Conservation (phyloP, 2,888 invertebrate species). For the Archaeoteleia sp. region DNA sequence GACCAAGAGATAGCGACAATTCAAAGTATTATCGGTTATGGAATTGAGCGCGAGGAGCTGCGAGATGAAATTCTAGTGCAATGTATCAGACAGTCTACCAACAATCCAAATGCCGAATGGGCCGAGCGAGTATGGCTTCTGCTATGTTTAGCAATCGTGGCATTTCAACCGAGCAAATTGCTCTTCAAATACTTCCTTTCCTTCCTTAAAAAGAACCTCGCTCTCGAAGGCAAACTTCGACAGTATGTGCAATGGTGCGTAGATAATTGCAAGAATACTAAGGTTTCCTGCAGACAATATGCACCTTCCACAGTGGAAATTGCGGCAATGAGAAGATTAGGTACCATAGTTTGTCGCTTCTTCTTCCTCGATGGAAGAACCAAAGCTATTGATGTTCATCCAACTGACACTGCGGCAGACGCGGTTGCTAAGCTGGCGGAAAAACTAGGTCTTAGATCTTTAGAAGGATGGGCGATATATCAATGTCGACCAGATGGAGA, state of each 20-base stretch:
- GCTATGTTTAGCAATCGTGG: conserved; percentile 91
- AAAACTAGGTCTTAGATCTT: conserved; percentile 86
- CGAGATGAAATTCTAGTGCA: conserved; percentile 94
- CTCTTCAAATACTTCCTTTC: conserved; percentile 87
- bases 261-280: conserved; percentile 92
- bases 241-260: conserved; percentile 96
- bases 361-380: conserved; percentile 96
- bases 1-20: conserved; percentile 89
- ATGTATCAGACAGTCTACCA: conserved; percentile 90
- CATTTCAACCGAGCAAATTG: conserved; percentile 92
- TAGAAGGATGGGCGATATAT: conserved; percentile 97
- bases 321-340: conserved; percentile 92
- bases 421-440: conserved; percentile 92
- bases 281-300: conserved; percentile 86
- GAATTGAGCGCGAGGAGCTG: conserved; percentile 92
- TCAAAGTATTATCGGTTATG: conserved; percentile 89
- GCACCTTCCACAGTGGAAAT: conserved; percentile 96
- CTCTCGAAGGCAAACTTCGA: conserved; percentile 81
- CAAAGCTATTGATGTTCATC: conserved; percentile 96
- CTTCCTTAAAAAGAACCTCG: conserved; percentile 83
- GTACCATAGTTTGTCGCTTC: conserved; percentile 94
- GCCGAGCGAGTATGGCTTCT: conserved; percentile 92
- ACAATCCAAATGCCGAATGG: conserved; percentile 90
- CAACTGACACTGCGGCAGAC: conserved; percentile 94
- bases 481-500: conserved; percentile 91